These are phyloP conservation scores for Drymonia ruficornis DNA, from an alignment of 2,888 invertebrate genomes.

Conservation along the genomic window DNA sequence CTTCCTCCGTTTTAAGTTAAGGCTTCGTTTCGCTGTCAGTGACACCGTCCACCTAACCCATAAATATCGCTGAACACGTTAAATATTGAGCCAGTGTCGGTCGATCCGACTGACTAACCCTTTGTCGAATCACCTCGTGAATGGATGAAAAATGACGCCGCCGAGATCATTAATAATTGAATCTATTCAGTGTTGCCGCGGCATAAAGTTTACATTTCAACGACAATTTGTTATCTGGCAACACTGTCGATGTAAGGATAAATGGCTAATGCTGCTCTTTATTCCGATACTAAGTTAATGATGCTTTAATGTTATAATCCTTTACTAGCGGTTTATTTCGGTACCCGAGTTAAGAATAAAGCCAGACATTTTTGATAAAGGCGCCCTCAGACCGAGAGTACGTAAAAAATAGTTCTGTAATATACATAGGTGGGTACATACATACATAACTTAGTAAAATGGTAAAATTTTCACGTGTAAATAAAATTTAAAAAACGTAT, in stretches of 20 bases:
- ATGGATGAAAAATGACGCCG: constrained; percentile 55
- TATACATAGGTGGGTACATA: too few relatives aligned
- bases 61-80: constrained; percentile 54
- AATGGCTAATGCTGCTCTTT: constrained; percentile 20
- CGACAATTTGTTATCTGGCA: constrained; percentile 43
- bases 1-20: too few relatives aligned
- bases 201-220: constrained; percentile 40
- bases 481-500: too few relatives aligned
- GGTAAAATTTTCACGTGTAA: too few relatives aligned
- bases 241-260: constrained; percentile 27
- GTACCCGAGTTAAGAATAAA: too few relatives aligned
- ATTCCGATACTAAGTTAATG: constrained; percentile 5
- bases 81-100: constrained; percentile 46
- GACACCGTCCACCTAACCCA: constrained; percentile 17
- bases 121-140: constrained; percentile 45
- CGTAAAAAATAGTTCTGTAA: too few relatives aligned
- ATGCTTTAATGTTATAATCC: constrained; percentile 2
- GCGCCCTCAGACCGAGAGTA: too few relatives aligned
- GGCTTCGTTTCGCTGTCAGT: constrained; percentile 18
- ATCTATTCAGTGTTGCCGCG: constrained; percentile 31
- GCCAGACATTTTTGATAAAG: too few relatives aligned
- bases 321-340: neutral
- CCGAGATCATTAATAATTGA: constrained; percentile 40
- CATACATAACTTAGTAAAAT: too few relatives aligned
- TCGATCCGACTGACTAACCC: constrained; percentile 40